These are phyloP conservation scores for Gymnoscopelus microlampas DNA, from an alignment of 2,797 vertebrate species.

Conservation along the genomic window DNA sequence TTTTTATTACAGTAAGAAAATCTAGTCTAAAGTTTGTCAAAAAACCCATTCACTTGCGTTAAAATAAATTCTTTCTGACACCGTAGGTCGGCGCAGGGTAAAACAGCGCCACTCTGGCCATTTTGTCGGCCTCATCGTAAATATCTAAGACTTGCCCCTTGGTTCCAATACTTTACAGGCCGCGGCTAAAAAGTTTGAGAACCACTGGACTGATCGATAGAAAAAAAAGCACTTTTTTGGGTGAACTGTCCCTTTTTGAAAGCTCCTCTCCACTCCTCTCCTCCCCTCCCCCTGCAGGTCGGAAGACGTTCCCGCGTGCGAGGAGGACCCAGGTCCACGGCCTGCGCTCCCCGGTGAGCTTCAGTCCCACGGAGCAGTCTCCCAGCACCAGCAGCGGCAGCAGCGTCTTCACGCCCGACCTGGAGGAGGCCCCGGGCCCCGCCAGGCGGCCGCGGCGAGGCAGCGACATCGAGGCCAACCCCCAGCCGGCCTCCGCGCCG, in stretches of 20 bases:
- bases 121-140: too few relatives aligned
- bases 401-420: constrained; percentile 93
- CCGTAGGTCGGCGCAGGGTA: too few relatives aligned
- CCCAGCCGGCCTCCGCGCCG: constrained; percentile 53
- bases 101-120: too few relatives aligned
- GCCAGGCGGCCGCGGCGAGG: constrained; percentile 87
- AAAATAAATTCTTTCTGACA: too few relatives aligned
- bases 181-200: too few relatives aligned
- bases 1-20: too few relatives aligned
- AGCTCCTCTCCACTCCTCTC: neutral
- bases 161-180: too few relatives aligned
- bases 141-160: too few relatives aligned
- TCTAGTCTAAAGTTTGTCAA: too few relatives aligned
- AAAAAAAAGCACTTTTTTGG: too few relatives aligned
- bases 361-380: constrained; percentile 95
- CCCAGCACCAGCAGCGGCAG: constrained; percentile 96
- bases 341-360: constrained; percentile 93
- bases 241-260: neutral
- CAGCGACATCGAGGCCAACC: constrained; percentile 93
- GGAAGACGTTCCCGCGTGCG: constrained; percentile 97
- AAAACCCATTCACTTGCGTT: too few relatives aligned
- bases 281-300: constrained; percentile 79
- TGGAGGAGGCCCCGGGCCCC: constrained; percentile 85
- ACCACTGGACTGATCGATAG: too few relatives aligned
- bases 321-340: constrained; percentile 93